Base-by-base conservation (phyloP, 2,888 invertebrate species). In the Lydus trimaculatus region DNA sequence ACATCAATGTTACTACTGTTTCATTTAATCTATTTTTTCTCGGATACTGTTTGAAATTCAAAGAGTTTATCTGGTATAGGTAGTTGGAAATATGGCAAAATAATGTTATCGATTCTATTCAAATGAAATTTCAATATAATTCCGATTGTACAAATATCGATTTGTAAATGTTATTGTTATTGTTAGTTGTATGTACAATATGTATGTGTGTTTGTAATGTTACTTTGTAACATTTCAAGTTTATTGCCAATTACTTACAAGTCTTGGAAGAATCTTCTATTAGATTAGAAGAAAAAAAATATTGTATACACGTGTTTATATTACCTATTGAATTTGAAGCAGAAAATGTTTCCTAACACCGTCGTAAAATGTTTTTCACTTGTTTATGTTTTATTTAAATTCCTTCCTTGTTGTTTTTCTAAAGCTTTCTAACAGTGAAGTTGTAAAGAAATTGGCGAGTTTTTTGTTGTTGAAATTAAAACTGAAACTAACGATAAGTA, bases 321-420 rank as follows among this genome's bases (percentile, higher is more conserved):
- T 48, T 48, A 48, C 48, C 48, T 48, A 48, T 48, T 48, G 48
- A 48, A 48, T 48, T 48, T 48, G 48, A 48, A 48, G 48, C 48
- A 48, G 48, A 48, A 48, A 23, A 48, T 48, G 48, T 20, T 48
- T 48, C 20, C 20, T 48, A 48, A 9, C 48, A 48, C 48, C 20
- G 20, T 48, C 48, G 48, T 48, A 48, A 48, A 48, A 48, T 20
- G 48, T 20, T 48, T 11, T 20, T 3, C n/a, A 13, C 48, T 20
- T 48, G 48, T 48, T 48, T 48, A 20, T 48, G 2, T 48, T 48
- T 48, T 48, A 23, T 11, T 48, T 1, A 11, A 20, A 48, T 48
- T 48, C 20, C 48, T 48, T 48, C 48, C 48, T 48, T 23, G 20
- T 48, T 43, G 43, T 43, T 43, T 20, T 20, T 48, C 3, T 20